Evolutionary conservation across 2,888 invertebrate genomes (phyloP), one percentile per base, ranked within the genome.

Genomic region (Hydroisotoma schaefferi): DNA sequence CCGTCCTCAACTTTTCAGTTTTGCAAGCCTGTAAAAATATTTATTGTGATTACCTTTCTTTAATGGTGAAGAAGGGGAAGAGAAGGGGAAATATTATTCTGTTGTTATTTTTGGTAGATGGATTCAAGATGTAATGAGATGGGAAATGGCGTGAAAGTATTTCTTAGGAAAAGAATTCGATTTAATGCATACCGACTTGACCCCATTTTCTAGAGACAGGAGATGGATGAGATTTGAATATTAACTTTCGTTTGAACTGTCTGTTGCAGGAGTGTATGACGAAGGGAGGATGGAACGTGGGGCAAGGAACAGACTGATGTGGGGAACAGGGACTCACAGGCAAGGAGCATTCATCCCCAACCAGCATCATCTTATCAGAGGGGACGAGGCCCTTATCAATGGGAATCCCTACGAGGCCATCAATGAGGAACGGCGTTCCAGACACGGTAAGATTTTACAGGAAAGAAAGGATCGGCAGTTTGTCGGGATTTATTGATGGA

Each of bases 321-420:
- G 51, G 51, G 51, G 51, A 2, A 52, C 51, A 12, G 51, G 51
- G 20, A 18, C n/a, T 10, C 51, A 6, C 22, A 4, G 51, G 37
- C 22, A 33, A 20, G 51, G 33, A 18, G n/a, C n/a, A n/a, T 37
- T 52, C 51, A 52, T 37, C 37, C 20, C 28, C 20, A 20, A 20
- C 5, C 40, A 15, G 20, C 40, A 40, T 20, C 40, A 40, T 20
- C n/a, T 49, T 26, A 28, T 26, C n/a, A 15, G 18, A 25, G 18
- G 18, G 28, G 18, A 26, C 18, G 26, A 18, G 28, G 28, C 26
- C 2, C 26, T 28, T 20, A 29, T 40, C 20, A 54, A 38, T 38
- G 48, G 44, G 15, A 55, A 55, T 26, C 54, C 55, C 23, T 59
- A 59, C 27, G 59, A 59, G 40, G 55, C 55, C 33, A 55, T 59